Evolutionary conservation across 2,888 invertebrate species (phyloP).

Genomic region (Aleiodes leptofemur): DNA sequence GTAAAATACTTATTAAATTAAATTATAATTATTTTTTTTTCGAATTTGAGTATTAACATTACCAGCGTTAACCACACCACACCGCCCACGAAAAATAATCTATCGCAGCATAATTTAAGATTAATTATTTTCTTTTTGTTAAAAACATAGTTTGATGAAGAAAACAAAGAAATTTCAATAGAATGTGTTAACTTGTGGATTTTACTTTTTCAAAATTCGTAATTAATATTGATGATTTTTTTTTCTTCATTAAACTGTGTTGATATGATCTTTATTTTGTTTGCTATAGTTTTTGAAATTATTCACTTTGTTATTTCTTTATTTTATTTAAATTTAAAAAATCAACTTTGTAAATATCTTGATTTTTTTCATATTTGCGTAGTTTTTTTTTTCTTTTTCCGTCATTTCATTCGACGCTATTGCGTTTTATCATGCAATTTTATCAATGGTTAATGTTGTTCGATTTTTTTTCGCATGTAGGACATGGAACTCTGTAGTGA

Average conservation of each 20-base stretch:
- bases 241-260: slow-evolving; percentile 6
- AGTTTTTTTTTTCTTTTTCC: neutral
- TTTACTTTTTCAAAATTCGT: too few relatives aligned
- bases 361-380: neutral
- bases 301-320: slow-evolving; percentile 11
- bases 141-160: too few relatives aligned
- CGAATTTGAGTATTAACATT: neutral
- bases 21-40: neutral
- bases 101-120: slow-evolving; percentile 38
- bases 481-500: neutral
- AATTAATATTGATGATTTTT: neutral
- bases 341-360: neutral
- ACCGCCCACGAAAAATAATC: neutral
- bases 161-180: too few relatives aligned
- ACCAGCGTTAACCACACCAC: slow-evolving; percentile 24
- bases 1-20: too few relatives aligned
- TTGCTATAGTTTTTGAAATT: neutral
- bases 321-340: neutral
- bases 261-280: neutral
- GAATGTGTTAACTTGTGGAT: too few relatives aligned
- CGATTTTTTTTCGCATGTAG: slow-evolving; percentile 3
- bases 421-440: neutral
- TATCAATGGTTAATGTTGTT: neutral
- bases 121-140: neutral
- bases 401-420: neutral